A percentile compares a stretch with the other conserved stretches of the same genome.
These are phyloP conservation scores for Cetonia aurata DNA, from an alignment of 2,888 invertebrate species.

Conservation along the genomic window DNA sequence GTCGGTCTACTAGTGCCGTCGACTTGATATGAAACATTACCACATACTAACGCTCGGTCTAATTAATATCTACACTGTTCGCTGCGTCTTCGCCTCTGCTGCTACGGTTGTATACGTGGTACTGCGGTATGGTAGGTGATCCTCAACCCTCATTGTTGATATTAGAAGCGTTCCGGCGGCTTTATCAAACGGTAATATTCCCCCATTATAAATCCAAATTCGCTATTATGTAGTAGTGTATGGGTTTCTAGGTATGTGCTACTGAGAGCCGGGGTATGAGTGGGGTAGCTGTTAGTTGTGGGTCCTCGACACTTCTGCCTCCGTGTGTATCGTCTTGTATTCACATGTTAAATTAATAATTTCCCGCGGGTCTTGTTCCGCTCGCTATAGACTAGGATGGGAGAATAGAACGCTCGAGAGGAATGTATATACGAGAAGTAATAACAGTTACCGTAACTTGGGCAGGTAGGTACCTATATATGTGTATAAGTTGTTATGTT, in stretches of 20 bases:
- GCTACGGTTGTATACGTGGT: slow-evolving; percentile 34
- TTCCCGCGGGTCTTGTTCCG: slow-evolving; percentile 20
- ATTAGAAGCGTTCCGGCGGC: slow-evolving; percentile 42
- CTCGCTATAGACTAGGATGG: too few relatives aligned
- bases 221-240: slow-evolving; percentile 2
- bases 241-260: not conserved
- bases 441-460: too few relatives aligned
- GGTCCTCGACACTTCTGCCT: not conserved
- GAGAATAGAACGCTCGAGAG: too few relatives aligned
- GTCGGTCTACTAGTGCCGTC: not conserved
- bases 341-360: slow-evolving; percentile 46
- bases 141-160: slow-evolving; percentile 37
- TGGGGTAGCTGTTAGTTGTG: not conserved
- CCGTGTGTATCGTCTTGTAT: slow-evolving; percentile 24
- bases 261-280: not conserved
- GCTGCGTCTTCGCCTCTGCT: slow-evolving; percentile 18
- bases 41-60: slow-evolving; percentile 33
- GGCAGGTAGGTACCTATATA: too few relatives aligned
- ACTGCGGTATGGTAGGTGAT: slow-evolving; percentile 11
- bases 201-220: slow-evolving; percentile 45
- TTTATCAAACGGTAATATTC: slow-evolving; percentile 45
- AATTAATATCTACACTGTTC: slow-evolving; percentile 38
- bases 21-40: slow-evolving; percentile 35
- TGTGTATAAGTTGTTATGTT: too few relatives aligned
- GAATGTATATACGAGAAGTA: too few relatives aligned